phyloP scores from a whole-genome alignment of 1,140 invertebrate species.

The Galendromus occidentalis region DNA sequence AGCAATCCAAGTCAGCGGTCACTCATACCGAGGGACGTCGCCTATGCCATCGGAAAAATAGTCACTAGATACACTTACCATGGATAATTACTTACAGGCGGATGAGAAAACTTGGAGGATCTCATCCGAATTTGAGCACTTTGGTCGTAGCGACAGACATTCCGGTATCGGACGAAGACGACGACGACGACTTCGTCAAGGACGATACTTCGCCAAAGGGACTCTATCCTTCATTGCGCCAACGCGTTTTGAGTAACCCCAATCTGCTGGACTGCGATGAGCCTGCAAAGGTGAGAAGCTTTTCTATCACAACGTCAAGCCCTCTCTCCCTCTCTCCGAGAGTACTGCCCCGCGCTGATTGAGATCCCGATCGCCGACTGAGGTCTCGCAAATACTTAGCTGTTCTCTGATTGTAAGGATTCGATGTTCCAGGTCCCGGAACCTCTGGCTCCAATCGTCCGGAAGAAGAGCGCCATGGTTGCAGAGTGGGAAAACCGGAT shows the following conservation, averaged over 20 bases:
- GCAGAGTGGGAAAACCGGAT: background rate
- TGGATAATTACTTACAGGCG: background rate
- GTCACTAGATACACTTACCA: too few species aligned
- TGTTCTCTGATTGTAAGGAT: too few species aligned
- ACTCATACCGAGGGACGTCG: too few species aligned
- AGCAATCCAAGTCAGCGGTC: too few species aligned
- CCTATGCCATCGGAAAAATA: too few species aligned
- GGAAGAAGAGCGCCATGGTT: slow-evolving; percentile 6
- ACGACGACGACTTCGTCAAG: background rate
- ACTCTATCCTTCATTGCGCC: slow-evolving; percentile 1
- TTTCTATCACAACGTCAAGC: too few species aligned
- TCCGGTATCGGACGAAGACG: background rate
- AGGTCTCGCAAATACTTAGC: too few species aligned
- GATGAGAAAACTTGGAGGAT: slow-evolving; percentile 7
- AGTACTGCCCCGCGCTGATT: too few species aligned
- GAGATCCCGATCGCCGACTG: too few species aligned
- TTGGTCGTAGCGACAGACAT: background rate
- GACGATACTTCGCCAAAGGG: background rate
- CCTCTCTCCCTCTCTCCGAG: too few species aligned
- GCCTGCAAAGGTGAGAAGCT: background rate
- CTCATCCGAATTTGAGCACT: background rate
- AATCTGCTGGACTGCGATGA: slow-evolving; percentile 6
- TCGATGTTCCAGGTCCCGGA: background rate
- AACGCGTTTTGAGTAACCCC: background rate
- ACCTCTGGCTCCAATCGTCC: background rate